Evolutionary conservation across 1,140 invertebrate genomes (phyloP), one percentile per base, ranked within the genome.

Genomic region (Sycophila sp.): DNA sequence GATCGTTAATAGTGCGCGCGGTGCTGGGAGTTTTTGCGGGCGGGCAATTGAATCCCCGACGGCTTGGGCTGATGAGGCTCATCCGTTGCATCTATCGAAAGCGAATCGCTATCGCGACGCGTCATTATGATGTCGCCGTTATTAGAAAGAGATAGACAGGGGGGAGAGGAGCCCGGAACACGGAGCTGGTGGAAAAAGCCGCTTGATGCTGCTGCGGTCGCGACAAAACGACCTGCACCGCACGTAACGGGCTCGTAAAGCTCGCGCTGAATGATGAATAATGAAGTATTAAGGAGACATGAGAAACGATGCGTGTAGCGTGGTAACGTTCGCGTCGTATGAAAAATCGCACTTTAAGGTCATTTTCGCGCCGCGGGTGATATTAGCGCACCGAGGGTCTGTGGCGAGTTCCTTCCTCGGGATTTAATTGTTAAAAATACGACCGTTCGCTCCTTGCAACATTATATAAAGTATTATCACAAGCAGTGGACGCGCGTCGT

Each of bases 401-500:
- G 55, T 30, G 62, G 64, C n/a, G 34, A 66, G 32, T 47, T 42
- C 56, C 64, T 68, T 59, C 30, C 38, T 26, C n/a, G 17, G n/a
- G 30, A 79, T 79, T 80, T 74, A 77, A 79, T 75, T 73, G 66
- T 76, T 69, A 53, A 59, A 75, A 78, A 78, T 72, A 69, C 62
- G 60, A 73, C 72, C 49, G 64, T 15, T 6, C 24, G 3, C 28
- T 11, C 2, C 22, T 34, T 56, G n/a, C n/a, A n/a, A n/a, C n/a
- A n/a, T n/a, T n/a, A n/a, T n/a, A n/a, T n/a, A n/a, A n/a, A n/a
- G n/a, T n/a, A n/a, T n/a, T n/a, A n/a, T n/a, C n/a, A n/a, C n/a
- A n/a, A n/a, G n/a, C n/a, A n/a, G n/a, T n/a, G n/a, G n/a, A n/a
- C n/a, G n/a, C n/a, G n/a, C n/a, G n/a, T n/a, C n/a, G n/a, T n/a